Conservation (phyloP, 2,113 vertebrate genomes). For the Alethe diademata region DNA sequence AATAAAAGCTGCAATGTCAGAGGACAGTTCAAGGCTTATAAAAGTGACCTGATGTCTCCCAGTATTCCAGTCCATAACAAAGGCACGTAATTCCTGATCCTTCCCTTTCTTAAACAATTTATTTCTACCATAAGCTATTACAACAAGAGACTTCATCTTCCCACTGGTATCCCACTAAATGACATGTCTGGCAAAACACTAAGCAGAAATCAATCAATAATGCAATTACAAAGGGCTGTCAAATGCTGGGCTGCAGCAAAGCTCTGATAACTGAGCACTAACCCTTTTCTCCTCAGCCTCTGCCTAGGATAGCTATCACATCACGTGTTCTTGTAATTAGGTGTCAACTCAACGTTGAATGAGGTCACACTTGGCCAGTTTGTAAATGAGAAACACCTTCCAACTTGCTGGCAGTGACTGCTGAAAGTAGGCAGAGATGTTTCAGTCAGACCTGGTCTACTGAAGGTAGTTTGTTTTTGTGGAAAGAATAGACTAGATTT, state of each 20-base stretch:
- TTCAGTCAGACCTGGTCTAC: background rate
- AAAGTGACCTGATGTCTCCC: slow-evolving; percentile 19
- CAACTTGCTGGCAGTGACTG: background rate
- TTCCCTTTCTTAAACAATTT: slow-evolving; percentile 9
- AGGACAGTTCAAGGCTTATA: slow-evolving; percentile 23
- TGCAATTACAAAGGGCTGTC: background rate
- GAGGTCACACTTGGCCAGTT: background rate
- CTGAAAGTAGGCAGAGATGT: background rate
- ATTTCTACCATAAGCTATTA: background rate
- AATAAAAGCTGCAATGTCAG: slow-evolving; percentile 46
- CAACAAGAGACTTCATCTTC: background rate
- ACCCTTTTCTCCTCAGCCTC: background rate
- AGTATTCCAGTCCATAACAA: background rate
- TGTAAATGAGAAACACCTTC: background rate
- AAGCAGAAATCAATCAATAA: background rate
- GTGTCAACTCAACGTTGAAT: background rate
- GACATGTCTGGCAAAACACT: background rate
- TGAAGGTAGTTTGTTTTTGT: background rate
- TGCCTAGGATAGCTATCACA: background rate
- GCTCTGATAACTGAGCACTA: background rate
- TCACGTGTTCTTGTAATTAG: background rate
- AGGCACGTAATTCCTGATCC: background rate
- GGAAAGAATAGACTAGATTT: background rate
- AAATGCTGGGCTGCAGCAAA: background rate
- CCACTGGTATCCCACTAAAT: background rate